Conservation (phyloP, 1,140 invertebrate genomes). For the Drosophila micromelanica region DNA sequence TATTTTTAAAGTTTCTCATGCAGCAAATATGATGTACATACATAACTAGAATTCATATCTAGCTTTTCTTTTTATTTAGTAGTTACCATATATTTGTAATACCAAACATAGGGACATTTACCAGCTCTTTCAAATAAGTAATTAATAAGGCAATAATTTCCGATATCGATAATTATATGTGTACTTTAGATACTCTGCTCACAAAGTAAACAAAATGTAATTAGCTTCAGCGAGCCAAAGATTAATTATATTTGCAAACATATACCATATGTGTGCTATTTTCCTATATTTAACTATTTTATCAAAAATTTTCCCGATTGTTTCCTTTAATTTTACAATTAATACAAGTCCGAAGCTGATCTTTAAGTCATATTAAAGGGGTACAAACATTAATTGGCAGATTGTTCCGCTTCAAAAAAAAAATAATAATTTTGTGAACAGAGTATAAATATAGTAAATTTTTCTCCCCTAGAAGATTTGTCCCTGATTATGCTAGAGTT, state of each 20-base stretch:
- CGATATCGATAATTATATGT: not conserved
- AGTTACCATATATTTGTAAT: not conserved
- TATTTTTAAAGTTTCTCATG: constrained; percentile 11
- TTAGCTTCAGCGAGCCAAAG: no score
- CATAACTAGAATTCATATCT: constrained; percentile 12
- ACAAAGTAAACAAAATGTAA: no score
- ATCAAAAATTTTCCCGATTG: no score
- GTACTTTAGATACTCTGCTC: not conserved
- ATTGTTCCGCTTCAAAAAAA: no score
- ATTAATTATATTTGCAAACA: no score
- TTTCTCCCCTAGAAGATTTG: not conserved
- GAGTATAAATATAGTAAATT: not conserved
- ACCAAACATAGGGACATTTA: not conserved
- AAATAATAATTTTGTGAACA: no score
- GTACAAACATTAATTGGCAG: no score
- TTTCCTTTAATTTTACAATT: no score
- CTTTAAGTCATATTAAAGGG: no score
- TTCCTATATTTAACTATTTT: no score
- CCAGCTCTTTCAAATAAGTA: not conserved
- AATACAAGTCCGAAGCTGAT: no score
- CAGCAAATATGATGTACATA: constrained; percentile 27
- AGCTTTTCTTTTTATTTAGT: constrained; percentile 15
- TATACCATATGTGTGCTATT: not conserved
- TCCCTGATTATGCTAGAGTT: constrained; percentile 3
- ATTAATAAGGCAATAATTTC: not conserved